Evolutionary conservation across 1,140 invertebrate genomes (phyloP), one percentile per base, ranked within the genome.

Genomic region (Sitobion miscanthi): DNA sequence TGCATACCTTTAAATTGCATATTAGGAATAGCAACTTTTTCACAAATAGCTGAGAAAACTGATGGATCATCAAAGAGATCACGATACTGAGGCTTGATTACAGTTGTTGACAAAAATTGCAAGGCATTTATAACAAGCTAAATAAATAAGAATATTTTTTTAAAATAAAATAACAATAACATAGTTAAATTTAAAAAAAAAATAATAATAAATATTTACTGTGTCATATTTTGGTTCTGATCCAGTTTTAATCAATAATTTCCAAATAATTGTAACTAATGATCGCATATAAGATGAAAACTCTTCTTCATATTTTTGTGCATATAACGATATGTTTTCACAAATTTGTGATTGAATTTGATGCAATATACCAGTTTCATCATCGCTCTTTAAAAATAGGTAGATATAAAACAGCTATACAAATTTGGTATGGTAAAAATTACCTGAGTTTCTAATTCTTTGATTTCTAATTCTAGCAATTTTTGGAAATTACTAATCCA

Each of bases 1-100:
- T 30, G 90, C 94, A 95, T 96, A 98, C 97, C 96, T 96, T 99
- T 96, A 94, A 99, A 99, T 95, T 99, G 97, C 97, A 99, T 98
- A 95, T 99, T 99, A 0, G 99, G 99, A 94, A 99, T 98, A 95
- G 99, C 98, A 38, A 99, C 98, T 96, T 99, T 99, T 95, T 99
- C 98, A 95, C 99, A 99, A 94, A 99, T 99, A 94, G 97, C 98
- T 83, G 97, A 97, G 6, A 99, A 96, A 38, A 98, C 98, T 91
- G 96, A 96, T 1, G 97, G 96, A 95, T 98, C 97, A 95, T 99
- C 98, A 95, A 99, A 99, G 17, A 99, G 95, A 94, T 96, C 95
- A 49, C 98, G 97, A 95, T 99, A 99, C 91, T 97, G 97, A 69
- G 97, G 96, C 94, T 98, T 97, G 95, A 99, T 98, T 5, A 99